Conservation (phyloP, 2,113 vertebrate species). For the Junco hyemalis region DNA sequence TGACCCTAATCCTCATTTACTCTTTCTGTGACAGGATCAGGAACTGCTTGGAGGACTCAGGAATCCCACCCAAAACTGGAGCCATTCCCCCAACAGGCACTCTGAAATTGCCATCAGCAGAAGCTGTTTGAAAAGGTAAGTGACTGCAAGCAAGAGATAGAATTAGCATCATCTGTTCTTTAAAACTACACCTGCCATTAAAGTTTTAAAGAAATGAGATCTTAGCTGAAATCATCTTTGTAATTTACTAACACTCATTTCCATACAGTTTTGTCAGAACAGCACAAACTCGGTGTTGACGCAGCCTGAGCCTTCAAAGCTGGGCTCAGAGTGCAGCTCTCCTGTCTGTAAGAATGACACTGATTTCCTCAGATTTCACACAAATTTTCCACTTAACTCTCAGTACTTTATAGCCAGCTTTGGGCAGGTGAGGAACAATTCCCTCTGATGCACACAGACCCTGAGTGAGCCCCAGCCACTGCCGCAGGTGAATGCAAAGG, state of each 20-base stretch:
- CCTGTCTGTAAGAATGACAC: not conserved
- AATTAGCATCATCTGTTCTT: slow-evolving; percentile 27
- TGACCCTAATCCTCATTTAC: not conserved
- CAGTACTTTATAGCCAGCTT: not conserved
- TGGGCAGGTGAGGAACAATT: not conserved
- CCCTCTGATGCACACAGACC: not conserved
- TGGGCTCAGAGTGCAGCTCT: not conserved
- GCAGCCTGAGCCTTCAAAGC: not conserved
- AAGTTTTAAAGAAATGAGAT: slow-evolving; percentile 17
- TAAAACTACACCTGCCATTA: not conserved
- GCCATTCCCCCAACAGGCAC: not conserved
- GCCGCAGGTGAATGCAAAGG: not conserved
- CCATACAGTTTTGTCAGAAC: not conserved
- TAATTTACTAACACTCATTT: slow-evolving; percentile 24
- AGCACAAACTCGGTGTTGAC: not conserved
- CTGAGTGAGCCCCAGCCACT: not conserved
- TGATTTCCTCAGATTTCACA: not conserved
- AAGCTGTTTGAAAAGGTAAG: not conserved
- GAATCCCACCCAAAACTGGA: not conserved
- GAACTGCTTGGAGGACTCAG: not conserved
- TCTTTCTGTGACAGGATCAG: not conserved
- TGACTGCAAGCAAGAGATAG: not conserved
- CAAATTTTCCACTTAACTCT: not conserved
- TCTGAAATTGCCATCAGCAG: not conserved
- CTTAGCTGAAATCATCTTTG: not conserved